Base-by-base conservation (phyloP, 53 echinoderm and acorn worm species). In the Holothuria leucospilota region DNA sequence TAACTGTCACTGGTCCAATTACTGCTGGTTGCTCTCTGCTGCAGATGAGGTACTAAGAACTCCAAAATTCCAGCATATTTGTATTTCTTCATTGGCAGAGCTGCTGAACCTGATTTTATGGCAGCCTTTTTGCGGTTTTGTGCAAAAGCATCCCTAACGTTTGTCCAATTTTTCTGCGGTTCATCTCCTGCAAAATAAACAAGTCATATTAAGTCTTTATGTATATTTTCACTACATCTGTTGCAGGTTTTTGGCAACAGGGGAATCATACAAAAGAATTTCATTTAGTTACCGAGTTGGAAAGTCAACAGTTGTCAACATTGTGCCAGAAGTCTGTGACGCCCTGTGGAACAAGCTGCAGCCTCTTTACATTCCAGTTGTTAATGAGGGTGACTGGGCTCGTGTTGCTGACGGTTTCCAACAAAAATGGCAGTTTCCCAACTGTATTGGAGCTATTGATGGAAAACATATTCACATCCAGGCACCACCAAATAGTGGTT, bases 381-480 rank as follows among this genome's bases (percentile, higher is more conserved):
- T 77, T 39, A n/a, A 29, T 23, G 24, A 66, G 61, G 39, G 77
- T 39, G 40, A 68, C 18, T 87, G 87, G 90, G 30, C 56, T 13
- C 21, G 51, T 23, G 80, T 87, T 20, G 90, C 90, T 12, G 59
- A 84, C 5, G 93, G 78, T 61, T 81, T 82, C 26, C 29, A 49
- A 13, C 24, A 15, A 11, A 60, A 86, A 60, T 92, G 89, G 90
- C 72, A 93, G 39, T 93, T 90, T 62, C 90, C 90, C 2, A 90
- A 93, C 63, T 90, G 93, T 75, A 84, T 87, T 24, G 87, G 87
- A 2, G 87, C 90, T 20, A 59, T 93, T 60, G 93, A 85, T 87
- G 93, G 93, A 23, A 90, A 93, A 46, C 87, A 87, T 77, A 69
- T 90, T 0, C 21, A 62, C 10, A 84, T 93, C 24, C 71, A 90